These are phyloP conservation scores for Ameiurus melas DNA, from an alignment of 2,113 vertebrate species.

Conservation along the genomic window DNA sequence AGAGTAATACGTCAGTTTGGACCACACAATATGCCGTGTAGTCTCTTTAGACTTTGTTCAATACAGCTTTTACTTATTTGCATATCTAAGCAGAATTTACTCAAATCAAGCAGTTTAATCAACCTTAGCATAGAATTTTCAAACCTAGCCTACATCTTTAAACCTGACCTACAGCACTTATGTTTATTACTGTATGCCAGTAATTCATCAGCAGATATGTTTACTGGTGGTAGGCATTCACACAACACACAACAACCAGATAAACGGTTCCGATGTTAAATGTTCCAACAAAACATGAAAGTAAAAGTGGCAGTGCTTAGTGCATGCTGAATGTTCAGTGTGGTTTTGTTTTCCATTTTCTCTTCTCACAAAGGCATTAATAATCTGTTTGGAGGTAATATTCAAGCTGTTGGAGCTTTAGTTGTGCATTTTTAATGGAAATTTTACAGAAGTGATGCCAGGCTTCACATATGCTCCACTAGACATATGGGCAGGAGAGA, in stretches of 20 bases:
- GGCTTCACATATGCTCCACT: conserved; percentile 76
- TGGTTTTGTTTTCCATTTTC: conserved; percentile 60
- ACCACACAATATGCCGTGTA: not conserved
- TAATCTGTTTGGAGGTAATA: conserved; percentile 82
- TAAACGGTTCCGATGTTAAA: not conserved
- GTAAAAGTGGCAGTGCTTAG: conserved; percentile 71
- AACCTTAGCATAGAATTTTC: not conserved
- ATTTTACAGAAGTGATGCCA: conserved; percentile 79
- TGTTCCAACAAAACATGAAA: conserved; percentile 57
- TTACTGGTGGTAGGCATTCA: not conserved
- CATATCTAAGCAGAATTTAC: conserved; percentile 7
- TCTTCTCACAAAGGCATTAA: conserved; percentile 71
- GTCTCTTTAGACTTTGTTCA: not conserved
- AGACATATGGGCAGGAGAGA: conserved; percentile 74
- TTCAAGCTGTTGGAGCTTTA: conserved; percentile 82
- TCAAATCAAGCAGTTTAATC: not conserved
- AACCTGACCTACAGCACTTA: not conserved
- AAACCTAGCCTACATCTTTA: not conserved
- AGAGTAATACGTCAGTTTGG: conserved; percentile 49
- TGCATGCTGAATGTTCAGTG: conserved; percentile 69
- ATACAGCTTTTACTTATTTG: not conserved
- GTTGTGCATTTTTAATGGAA: conserved; percentile 84
- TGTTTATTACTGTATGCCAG: not conserved
- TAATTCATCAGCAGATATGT: not conserved
- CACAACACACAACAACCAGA: not conserved